Conservation (phyloP, 2,888 invertebrate genomes). For the Ectemnius continuus region DNA sequence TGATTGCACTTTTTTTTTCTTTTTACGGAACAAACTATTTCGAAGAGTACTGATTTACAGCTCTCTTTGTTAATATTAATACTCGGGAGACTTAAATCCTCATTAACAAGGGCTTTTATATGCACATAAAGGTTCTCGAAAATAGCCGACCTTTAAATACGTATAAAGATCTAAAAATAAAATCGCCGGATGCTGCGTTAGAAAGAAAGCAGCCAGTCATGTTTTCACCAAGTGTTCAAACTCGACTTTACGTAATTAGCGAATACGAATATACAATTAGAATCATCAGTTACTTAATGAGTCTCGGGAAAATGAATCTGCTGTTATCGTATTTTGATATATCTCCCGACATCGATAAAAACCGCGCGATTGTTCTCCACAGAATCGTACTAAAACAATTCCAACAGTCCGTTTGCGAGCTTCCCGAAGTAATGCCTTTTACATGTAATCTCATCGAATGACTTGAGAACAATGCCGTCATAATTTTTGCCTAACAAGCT, state of each 20-base stretch:
- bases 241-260: not conserved
- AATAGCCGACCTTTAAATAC: slow-evolving; percentile 54
- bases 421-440: not conserved
- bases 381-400: not conserved
- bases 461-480: not conserved
- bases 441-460: not conserved
- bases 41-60: no score
- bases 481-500: not conserved
- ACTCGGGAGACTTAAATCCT: no score
- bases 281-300: not conserved
- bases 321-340: not conserved
- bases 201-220: slow-evolving; percentile 46
- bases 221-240: slow-evolving; percentile 23
- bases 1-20: not conserved
- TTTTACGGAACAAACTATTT: no score
- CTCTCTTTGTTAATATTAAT: no score
- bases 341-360: not conserved
- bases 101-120: slow-evolving; percentile 25
- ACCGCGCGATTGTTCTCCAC: not conserved
- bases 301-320: not conserved
- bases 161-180: slow-evolving; percentile 56
- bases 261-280: not conserved
- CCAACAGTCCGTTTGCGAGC: not conserved
- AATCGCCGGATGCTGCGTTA: slow-evolving; percentile 39
- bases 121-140: slow-evolving; percentile 25